Evolutionary conservation across 2,113 vertebrate genomes (phyloP), one percentile per base, ranked within the genome.

Genomic region (Ploceus nigricollis): DNA sequence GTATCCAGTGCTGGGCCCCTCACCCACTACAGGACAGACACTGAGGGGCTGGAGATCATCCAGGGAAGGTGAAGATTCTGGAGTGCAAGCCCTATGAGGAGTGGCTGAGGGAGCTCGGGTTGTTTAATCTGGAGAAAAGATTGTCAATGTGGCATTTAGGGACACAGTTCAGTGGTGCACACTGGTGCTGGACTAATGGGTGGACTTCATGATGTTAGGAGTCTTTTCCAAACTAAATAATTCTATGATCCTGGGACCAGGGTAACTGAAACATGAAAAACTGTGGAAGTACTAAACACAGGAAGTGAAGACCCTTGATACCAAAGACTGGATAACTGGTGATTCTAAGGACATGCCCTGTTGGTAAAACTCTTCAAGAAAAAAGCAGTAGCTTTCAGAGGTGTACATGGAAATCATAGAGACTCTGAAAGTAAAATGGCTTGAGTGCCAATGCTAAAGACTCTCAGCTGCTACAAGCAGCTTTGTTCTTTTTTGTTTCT

Each of bases 31-130:
- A 44, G 53, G 51, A 33, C 33, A 33, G 9, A 56, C 24, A 25
- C 3, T 13, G 22, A 80, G 31, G 17, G 13, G 22, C 8, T 44
- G 51, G 37, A 50, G 10, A 8, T 3, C 7, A 17, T 13, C 58
- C 86, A 57, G 18, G 50, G 22, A 27, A 65, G 4, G 37, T 44
- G 44, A 50, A 50, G 8, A 10, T 5, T 11, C 27, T 28, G 44
- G 50, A 57, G 27, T 0, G 1, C 12, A 27, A 44, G 18, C 13
- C 22, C 33, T 28, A 0, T 73, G 24, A 40, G 13, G 27, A 72
- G 18, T 50, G 18, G 44, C 37, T 81, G 44, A 44, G 23, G 27
- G 15, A 57, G 31, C 8, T 20, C 31, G 3, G 18, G 23, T 33
- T 73, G 22, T 58, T 73, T 24, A 44, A 45, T n/a, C 23, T 39